phyloP scores from a whole-genome alignment of 2,797 vertebrate genomes.

The Xenentodon cancila region DNA sequence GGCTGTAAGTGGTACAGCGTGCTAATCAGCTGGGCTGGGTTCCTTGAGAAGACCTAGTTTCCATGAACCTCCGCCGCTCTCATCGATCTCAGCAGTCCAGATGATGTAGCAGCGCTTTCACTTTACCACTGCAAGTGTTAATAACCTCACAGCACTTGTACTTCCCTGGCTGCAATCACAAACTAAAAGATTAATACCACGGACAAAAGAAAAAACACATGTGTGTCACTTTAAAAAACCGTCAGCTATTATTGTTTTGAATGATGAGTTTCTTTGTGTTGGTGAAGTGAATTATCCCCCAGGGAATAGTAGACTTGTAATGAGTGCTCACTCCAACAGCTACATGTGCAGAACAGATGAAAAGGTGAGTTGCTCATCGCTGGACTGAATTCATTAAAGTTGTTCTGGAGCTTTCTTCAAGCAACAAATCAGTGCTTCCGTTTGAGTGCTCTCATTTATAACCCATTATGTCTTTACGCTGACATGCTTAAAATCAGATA shows the following conservation, averaged over 20 bases:
- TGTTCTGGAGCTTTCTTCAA: slow-evolving; percentile 10
- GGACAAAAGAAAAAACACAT: slow-evolving; percentile 1
- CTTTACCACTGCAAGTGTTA: slow-evolving; percentile 60
- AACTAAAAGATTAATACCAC: slow-evolving; percentile 28
- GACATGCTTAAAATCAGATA: slow-evolving; percentile 60
- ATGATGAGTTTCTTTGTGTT: slow-evolving; percentile 1
- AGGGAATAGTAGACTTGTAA: slow-evolving; percentile 11
- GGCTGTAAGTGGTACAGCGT: slow-evolving; percentile 52
- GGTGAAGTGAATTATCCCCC: neutral
- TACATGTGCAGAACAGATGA: slow-evolving; percentile 15
- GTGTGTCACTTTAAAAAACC: slow-evolving; percentile 40
- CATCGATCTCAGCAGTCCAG: slow-evolving; percentile 60
- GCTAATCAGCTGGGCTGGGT: slow-evolving; percentile 62
- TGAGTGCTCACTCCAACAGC: neutral
- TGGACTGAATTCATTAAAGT: slow-evolving; percentile 27
- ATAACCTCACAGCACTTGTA: slow-evolving; percentile 56
- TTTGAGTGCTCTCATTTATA: slow-evolving; percentile 66
- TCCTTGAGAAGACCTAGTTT: slow-evolving; percentile 56
- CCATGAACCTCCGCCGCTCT: slow-evolving; percentile 14
- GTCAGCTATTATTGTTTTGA: slow-evolving; percentile 28
- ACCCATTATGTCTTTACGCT: slow-evolving; percentile 59
- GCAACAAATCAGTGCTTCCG: slow-evolving; percentile 46
- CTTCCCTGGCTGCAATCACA: slow-evolving; percentile 45
- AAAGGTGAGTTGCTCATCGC: slow-evolving; percentile 14
- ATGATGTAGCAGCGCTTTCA: slow-evolving; percentile 68